A percentile compares a stretch with the other conserved stretches of the same genome.
These are phyloP conservation scores for Pherbina coryleti DNA, from an alignment of 2,888 invertebrate genomes.

Conservation along the genomic window DNA sequence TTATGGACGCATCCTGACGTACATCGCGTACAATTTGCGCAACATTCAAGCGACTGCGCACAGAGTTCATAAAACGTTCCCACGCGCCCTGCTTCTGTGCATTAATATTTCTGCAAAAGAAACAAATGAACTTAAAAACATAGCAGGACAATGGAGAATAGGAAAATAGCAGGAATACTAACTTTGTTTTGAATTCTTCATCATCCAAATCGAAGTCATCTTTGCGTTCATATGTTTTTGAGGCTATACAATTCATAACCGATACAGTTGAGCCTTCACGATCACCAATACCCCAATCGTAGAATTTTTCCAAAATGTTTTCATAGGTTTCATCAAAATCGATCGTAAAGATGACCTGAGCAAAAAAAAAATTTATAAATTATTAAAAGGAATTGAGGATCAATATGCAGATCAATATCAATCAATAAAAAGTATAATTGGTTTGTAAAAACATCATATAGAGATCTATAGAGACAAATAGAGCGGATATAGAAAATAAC, in stretches of 20 bases:
- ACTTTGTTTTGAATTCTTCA: slow-evolving; percentile 51
- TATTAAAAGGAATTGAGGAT: not conserved
- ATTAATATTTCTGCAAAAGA: slow-evolving; percentile 51
- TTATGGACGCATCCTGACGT: slow-evolving; percentile 76
- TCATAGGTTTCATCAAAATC: slow-evolving; percentile 74
- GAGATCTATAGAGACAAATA: too few species aligned
- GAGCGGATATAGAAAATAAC: too few species aligned
- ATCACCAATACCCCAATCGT: slow-evolving; percentile 75
- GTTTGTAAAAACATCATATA: too few species aligned
- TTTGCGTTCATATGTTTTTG: slow-evolving; percentile 52
- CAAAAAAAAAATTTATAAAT: not conserved
- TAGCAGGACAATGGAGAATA: not conserved
- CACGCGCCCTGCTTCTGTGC: slow-evolving; percentile 69
- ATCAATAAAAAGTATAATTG: too few species aligned
- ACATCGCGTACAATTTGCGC: slow-evolving; percentile 81
- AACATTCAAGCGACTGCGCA: slow-evolving; percentile 77
- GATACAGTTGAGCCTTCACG: slow-evolving; percentile 74
- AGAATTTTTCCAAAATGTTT: slow-evolving; percentile 73
- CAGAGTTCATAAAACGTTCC: slow-evolving; percentile 76
- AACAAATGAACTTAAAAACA: not conserved
- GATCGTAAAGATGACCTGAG: slow-evolving; percentile 73
- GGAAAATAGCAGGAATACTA: slow-evolving; percentile 14
- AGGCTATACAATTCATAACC: slow-evolving; percentile 76
- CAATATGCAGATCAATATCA: not conserved
- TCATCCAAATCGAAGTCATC: slow-evolving; percentile 45